These are phyloP conservation scores for Tinea trinotella DNA, from an alignment of 2,888 invertebrate species.

Conservation along the genomic window DNA sequence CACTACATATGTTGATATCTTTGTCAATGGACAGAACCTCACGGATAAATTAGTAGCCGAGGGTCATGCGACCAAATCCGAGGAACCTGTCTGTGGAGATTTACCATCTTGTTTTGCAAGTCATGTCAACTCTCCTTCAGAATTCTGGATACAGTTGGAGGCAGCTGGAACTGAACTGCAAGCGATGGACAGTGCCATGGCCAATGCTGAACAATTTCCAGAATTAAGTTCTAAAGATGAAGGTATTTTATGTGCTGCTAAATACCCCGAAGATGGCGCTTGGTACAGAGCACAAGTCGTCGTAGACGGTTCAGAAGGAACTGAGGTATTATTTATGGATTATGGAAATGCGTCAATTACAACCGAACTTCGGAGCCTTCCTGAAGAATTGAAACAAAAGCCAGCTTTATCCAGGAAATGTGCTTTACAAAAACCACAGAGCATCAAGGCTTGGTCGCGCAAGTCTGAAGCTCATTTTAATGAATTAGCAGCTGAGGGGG, in stretches of 20 bases:
- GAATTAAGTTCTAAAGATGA: slow-evolving; percentile 55
- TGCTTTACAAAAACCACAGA: slow-evolving; percentile 71
- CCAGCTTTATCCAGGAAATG: slow-evolving; percentile 76
- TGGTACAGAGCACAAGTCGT: slow-evolving; percentile 80
- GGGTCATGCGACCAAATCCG: slow-evolving; percentile 70
- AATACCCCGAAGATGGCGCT: slow-evolving; percentile 75
- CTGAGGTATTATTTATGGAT: slow-evolving; percentile 78
- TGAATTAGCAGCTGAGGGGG: slow-evolving; percentile 78
- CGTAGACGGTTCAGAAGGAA: slow-evolving; percentile 67
- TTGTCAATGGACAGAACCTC: slow-evolving; percentile 71
- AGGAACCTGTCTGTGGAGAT: slow-evolving; percentile 64
- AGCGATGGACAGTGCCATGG: slow-evolving; percentile 70
- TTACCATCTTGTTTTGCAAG: slow-evolving; percentile 79
- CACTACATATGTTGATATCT: slow-evolving; percentile 77
- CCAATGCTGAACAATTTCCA: slow-evolving; percentile 68
- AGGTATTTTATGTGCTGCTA: slow-evolving; percentile 75
- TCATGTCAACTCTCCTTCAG: slow-evolving; percentile 79
- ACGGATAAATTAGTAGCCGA: slow-evolving; percentile 74
- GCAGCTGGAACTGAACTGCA: slow-evolving; percentile 71
- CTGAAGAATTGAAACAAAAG: slow-evolving; percentile 71
- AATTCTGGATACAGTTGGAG: slow-evolving; percentile 86
- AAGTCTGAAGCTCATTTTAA: slow-evolving; percentile 77
- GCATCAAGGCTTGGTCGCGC: slow-evolving; percentile 75
- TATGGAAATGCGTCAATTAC: slow-evolving; percentile 76
- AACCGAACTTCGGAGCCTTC: slow-evolving; percentile 71